Conservation (phyloP, 1,140 invertebrate genomes). For the Chrysoperla carnea region DNA sequence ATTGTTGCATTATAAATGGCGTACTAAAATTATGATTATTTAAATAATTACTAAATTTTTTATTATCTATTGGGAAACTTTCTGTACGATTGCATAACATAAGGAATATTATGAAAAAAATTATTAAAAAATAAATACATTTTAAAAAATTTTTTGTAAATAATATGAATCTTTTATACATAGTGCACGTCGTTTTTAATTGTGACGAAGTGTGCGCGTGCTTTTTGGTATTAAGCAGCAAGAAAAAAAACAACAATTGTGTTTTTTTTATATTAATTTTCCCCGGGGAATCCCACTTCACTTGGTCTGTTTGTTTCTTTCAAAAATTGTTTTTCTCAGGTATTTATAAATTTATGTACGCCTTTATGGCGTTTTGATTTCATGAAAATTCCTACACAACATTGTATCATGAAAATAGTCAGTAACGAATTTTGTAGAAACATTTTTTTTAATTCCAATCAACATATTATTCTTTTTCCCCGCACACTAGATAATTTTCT, state of each 20-base stretch:
- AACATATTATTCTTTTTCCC: too few relatives aligned
- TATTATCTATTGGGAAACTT: not conserved
- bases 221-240: not conserved
- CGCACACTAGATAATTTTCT: too few relatives aligned
- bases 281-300: not conserved
- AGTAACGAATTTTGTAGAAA: too few relatives aligned
- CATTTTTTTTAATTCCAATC: too few relatives aligned
- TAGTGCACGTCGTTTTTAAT: not conserved
- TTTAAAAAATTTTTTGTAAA: not conserved
- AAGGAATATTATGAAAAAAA: not conserved
- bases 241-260: not conserved
- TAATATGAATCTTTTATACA: not conserved
- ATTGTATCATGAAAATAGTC: too few relatives aligned
- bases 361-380: not conserved
- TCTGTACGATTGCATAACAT: not conserved
- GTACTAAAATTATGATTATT: not conserved
- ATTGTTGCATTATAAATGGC: too few relatives aligned
- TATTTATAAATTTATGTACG: not conserved
- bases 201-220: not conserved
- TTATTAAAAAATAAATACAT: not conserved
- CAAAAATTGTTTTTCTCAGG: not conserved
- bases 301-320: not conserved
- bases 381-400: not conserved
- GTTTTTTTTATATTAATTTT: not conserved
- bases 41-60: not conserved